phyloP scores from a whole-genome alignment of 2,797 vertebrate species.

The Columba guinea region DNA sequence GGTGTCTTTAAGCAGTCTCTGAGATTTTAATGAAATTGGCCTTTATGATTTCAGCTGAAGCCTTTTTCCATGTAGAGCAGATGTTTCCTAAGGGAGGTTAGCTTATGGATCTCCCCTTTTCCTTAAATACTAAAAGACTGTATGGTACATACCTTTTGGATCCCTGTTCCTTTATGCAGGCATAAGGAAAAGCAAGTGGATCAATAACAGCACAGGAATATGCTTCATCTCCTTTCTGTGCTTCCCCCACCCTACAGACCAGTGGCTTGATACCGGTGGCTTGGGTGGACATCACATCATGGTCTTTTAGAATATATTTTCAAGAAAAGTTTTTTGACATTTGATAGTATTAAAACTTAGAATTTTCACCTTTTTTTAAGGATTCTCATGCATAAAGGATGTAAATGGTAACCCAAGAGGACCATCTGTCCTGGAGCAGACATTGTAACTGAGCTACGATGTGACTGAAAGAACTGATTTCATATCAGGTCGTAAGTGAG shows the following conservation, averaged over 20 bases:
- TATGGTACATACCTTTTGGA: neutral
- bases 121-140: neutral
- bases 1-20: neutral
- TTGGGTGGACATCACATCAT: neutral
- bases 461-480: conserved; percentile 46
- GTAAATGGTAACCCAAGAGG: conserved; percentile 20
- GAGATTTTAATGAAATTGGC: neutral
- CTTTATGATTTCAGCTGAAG: neutral
- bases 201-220: neutral
- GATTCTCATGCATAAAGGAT: conserved; percentile 31
- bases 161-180: neutral
- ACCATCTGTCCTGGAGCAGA: conserved; percentile 23
- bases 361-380: neutral
- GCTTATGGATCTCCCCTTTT: neutral
- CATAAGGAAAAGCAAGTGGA: neutral
- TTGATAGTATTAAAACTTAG: neutral
- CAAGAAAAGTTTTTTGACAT: neutral
- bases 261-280: neutral
- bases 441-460: neutral
- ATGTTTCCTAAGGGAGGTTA: neutral
- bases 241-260: neutral
- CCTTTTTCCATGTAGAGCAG: neutral
- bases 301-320: neutral
- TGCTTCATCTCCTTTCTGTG: neutral
- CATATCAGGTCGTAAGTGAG: conserved; percentile 47